Evolutionary conservation across 2,797 vertebrate genomes (phyloP), one percentile per base, ranked within the genome.

Genomic region (Aplochiton taeniatus): DNA sequence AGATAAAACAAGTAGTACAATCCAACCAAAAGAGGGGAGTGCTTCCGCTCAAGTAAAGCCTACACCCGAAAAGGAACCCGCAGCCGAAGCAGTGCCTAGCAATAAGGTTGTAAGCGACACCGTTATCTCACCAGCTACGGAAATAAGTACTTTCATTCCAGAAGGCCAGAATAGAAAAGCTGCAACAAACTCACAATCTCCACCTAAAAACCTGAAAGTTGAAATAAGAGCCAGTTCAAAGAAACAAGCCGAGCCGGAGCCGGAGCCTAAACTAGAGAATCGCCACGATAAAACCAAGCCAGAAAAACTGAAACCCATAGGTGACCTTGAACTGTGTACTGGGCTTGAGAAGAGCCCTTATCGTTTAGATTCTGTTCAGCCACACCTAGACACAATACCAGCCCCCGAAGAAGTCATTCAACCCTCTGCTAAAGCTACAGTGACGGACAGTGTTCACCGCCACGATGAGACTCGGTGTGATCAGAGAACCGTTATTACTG

Each of bases 381-480:
- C 12, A 70, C 54, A 49, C 49, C 44, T 45, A 47, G 58, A 70
- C 47, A 77, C 57, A 62, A 44, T n/a, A 78, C 63, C 65, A 61
- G 58, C 47, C 57, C 18, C 65, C 31, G 51, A 65, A 14, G 58
- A 77, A 69, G 72, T 64, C 80, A 80, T 13, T 31, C 60, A 80
- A 76, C 67, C 18, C 3, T 57, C 56, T 44, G 18, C 48, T 51
- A 79, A 78, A 81, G 73, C 79, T 66, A 61, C 18, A 69, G 48
- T 65, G 11, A 67, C 48, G 71, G 77, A 72, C 43, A 0, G 13
- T 43, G 47, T n/a, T 61, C 53, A 31, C 18, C 7, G 42, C 68
- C 68, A 78, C 52, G 55, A 17, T 66, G 70, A 51, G 47, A 58
- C 20, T 14, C n/a, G 11, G 1, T 63, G 67, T 46, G 52, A 70